Conservation (phyloP, 1,140 invertebrate species). For the Drosophila subobscura region DNA sequence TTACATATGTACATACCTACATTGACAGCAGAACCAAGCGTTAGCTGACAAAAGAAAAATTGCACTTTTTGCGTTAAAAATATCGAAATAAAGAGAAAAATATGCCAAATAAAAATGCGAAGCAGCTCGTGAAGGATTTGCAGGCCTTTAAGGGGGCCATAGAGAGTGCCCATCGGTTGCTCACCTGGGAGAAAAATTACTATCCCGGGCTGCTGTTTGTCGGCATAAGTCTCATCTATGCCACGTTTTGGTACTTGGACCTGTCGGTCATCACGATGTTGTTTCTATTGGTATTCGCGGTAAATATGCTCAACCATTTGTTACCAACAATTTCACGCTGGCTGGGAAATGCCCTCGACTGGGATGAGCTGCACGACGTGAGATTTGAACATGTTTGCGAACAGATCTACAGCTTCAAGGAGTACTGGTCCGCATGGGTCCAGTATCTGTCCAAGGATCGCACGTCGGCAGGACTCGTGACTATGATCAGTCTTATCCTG, state of each 20-base stretch:
- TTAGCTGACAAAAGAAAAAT: no score
- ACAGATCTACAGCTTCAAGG: constrained; percentile 62
- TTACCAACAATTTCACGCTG: constrained; percentile 89
- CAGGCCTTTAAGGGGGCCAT: constrained; percentile 92
- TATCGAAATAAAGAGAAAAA: no score
- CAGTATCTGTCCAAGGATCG: constrained; percentile 72
- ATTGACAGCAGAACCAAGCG: no score
- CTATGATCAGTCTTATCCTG: no score
- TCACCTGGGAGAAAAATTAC: constrained; percentile 93
- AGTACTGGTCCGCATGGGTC: constrained; percentile 45
- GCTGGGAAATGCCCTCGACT: constrained; percentile 87
- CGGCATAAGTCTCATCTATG: constrained; percentile 87
- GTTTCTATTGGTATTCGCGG: constrained; percentile 86
- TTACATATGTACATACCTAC: no score
- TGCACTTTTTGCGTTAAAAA: no score
- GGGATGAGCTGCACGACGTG: constrained; percentile 91
- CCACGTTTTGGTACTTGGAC: constrained; percentile 91
- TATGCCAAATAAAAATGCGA: constrained; percentile 72
- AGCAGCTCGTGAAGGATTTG: constrained; percentile 87
- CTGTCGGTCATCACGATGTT: constrained; percentile 91
- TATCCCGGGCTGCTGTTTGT: constrained; percentile 90
- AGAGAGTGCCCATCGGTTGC: constrained; percentile 88
- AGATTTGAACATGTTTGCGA: constrained; percentile 88
- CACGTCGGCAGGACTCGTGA: no score
- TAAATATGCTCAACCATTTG: constrained; percentile 88